Evolutionary conservation across 92 coral and sea anemone species (phyloP).

Genomic region (Epizoanthus ramosus): DNA sequence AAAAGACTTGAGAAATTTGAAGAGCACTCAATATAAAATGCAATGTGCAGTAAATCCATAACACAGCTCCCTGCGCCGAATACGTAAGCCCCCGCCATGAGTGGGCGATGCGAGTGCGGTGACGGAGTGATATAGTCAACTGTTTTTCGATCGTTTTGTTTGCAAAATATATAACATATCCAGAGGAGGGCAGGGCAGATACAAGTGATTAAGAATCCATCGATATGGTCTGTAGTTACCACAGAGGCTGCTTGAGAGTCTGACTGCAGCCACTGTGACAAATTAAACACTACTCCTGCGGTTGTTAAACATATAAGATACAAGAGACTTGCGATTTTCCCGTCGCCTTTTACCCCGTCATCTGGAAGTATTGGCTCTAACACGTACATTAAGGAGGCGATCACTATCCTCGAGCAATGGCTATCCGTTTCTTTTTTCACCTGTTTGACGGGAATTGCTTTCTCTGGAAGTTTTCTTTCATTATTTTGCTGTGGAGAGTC

Average conservation of each 20-base stretch:
- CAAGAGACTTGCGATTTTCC: slow-evolving; percentile 91
- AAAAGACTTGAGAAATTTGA: slow-evolving; percentile 89
- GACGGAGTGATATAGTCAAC: slow-evolving; percentile 89
- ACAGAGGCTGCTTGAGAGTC: slow-evolving; percentile 88
- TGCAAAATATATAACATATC: slow-evolving; percentile 94
- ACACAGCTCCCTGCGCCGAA: slow-evolving; percentile 97
- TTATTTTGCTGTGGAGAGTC: slow-evolving; percentile 1
- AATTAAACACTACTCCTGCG: slow-evolving; percentile 93
- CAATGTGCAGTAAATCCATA: slow-evolving; percentile 88
- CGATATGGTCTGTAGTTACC: slow-evolving; percentile 94
- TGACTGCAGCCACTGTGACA: slow-evolving; percentile 94
- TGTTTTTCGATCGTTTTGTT: slow-evolving; percentile 89
- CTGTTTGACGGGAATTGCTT: slow-evolving; percentile 33
- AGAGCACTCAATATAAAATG: slow-evolving; percentile 90
- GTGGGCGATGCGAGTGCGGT: slow-evolving; percentile 91
- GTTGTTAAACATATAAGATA: slow-evolving; percentile 95
- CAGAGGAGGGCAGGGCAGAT: slow-evolving; percentile 90
- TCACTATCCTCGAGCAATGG: slow-evolving; percentile 51
- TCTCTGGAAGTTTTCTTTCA: slow-evolving; percentile 27
- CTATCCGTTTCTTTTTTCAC: slow-evolving; percentile 55
- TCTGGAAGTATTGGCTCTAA: slow-evolving; percentile 86
- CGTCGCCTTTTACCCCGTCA: slow-evolving; percentile 95
- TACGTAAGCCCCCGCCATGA: slow-evolving; percentile 95
- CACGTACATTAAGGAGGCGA: slow-evolving; percentile 73
- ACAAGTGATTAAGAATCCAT: slow-evolving; percentile 95